Conservation (phyloP, 2,888 invertebrate species). For the Meiosimyza platycephala region DNA sequence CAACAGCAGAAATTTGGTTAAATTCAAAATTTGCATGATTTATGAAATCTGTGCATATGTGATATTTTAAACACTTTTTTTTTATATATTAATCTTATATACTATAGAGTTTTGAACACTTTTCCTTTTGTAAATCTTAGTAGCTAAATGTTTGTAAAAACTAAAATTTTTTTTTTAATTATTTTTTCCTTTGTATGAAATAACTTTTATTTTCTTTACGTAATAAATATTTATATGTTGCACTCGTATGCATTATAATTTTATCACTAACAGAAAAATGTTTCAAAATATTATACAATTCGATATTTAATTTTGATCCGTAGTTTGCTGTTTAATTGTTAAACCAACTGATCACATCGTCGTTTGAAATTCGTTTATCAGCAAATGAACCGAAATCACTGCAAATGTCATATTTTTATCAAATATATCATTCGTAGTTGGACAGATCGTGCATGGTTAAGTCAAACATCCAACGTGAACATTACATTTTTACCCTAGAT, state of each 20-base stretch:
- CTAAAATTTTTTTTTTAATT: not conserved
- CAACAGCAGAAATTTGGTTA: not conserved
- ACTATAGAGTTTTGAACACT: not conserved
- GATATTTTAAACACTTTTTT: not conserved
- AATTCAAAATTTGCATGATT: conserved; percentile 2
- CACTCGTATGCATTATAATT: too few relatives aligned
- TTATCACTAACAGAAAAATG: too few relatives aligned
- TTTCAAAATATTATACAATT: too few relatives aligned
- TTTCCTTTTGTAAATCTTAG: not conserved
- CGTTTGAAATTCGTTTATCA: conserved; percentile 28
- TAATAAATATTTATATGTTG: too few relatives aligned
- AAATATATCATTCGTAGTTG: too few relatives aligned
- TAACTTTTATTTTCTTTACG: too few relatives aligned
- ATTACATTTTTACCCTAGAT: conserved; percentile 22
- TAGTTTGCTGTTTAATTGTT: not conserved
- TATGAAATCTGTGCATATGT: not conserved
- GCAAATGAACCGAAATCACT: conserved; percentile 9
- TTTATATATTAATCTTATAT: not conserved
- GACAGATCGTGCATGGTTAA: too few relatives aligned
- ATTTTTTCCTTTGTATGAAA: not conserved
- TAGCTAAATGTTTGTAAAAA: not conserved
- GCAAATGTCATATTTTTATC: conserved; percentile 20
- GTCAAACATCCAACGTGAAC: not conserved
- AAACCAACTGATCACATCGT: conserved; percentile 12
- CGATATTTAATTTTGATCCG: too few relatives aligned